These are phyloP conservation scores for Itoplectis maculator DNA, from an alignment of 2,888 invertebrate genomes.

Conservation along the genomic window DNA sequence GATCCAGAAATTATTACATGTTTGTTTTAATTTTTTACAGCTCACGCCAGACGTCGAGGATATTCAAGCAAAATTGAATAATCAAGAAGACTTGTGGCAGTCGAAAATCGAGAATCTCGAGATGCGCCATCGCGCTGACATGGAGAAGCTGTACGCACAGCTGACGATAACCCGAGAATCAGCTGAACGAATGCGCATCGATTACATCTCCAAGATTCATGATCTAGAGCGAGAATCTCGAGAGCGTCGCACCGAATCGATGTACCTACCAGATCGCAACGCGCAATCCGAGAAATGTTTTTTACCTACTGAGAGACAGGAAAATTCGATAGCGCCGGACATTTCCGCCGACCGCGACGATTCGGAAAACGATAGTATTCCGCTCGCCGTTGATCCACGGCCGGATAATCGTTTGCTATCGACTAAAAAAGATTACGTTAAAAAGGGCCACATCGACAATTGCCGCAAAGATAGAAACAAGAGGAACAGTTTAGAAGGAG, in stretches of 20 bases:
- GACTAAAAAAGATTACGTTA: background rate
- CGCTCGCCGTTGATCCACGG: background rate
- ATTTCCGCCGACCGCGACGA: background rate
- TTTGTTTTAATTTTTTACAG: conserved; percentile 68
- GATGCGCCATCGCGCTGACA: conserved; percentile 78
- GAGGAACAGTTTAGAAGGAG: background rate
- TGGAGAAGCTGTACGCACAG: conserved; percentile 78
- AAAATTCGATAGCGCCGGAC: background rate
- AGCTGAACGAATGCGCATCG: conserved; percentile 74
- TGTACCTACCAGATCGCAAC: background rate
- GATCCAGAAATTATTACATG: no score
- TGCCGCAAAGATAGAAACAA: background rate
- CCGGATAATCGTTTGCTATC: background rate
- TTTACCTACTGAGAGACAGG: background rate
- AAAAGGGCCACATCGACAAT: background rate
- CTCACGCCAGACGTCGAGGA: conserved; percentile 77
- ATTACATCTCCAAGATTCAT: conserved; percentile 79
- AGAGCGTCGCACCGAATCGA: conserved; percentile 29
- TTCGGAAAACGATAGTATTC: background rate
- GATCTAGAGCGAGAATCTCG: conserved; percentile 74
- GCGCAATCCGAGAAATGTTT: background rate
- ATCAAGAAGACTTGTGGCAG: conserved; percentile 82
- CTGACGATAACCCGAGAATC: conserved; percentile 78
- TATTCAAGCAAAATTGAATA: conserved; percentile 76
- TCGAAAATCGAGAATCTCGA: conserved; percentile 80